Base-by-base conservation (phyloP, 2,113 vertebrate genomes). In the Panurus biarmicus region DNA sequence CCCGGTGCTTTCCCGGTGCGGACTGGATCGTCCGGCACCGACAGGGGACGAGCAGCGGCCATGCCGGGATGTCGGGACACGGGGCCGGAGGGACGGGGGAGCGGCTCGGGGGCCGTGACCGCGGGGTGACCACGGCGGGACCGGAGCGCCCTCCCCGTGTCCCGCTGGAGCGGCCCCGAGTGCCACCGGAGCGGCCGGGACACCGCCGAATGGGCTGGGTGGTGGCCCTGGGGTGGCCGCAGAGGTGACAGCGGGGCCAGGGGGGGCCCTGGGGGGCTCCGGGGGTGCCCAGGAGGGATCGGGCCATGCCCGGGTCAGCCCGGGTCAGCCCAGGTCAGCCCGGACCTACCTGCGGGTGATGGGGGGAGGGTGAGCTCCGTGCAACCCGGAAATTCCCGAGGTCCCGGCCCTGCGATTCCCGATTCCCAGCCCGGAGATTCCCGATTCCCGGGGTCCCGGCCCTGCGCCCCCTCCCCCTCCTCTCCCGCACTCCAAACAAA, bases 41-140 rank as follows among this genome's bases (percentile, higher is more conserved):
- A 7, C 0, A 1, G 28, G 40, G 66, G n/a, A 40, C 11, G 25
- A 12, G 4, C 72, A 5, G 45, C 9, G 7, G 50, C 16, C 26
- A 14, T 14, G 21, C 5, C 16, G 33, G 35, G n/a, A n/a, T n/a
- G n/a, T n/a, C n/a, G n/a, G n/a, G n/a, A n/a, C n/a, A n/a, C n/a
- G 15, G 64, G 14, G 35, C 3, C 47, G 40, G 58, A 14, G 76
- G 61, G 25, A n/a, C n/a, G n/a, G n/a, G n/a, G n/a, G n/a, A n/a
- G n/a, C n/a, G n/a, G n/a, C n/a, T n/a, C n/a, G n/a, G n/a, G n/a
- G n/a, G n/a, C n/a, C n/a, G n/a, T n/a, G n/a, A n/a, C 12, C 28
- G 26, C 3, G 22, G 26, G 15, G 61, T 18, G 31, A 44, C 20
- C 20, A 3, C 25, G 33, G 31, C 25, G 47, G 29, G 16, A 15